Evolutionary conservation across 2,888 invertebrate genomes (phyloP).

Genomic region (Yponomeuta evonymella): DNA sequence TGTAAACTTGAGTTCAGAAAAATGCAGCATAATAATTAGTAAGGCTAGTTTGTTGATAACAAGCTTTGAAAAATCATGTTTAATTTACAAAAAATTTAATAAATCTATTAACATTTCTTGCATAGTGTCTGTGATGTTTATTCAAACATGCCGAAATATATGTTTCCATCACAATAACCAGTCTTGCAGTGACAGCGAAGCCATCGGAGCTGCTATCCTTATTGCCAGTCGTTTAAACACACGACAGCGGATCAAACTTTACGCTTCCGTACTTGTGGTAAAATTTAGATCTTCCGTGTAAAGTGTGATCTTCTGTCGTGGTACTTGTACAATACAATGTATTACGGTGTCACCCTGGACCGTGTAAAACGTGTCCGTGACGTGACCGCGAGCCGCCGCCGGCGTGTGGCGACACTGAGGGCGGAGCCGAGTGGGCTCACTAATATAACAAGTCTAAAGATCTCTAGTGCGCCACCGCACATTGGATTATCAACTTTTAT

Average conservation of each 20-base stretch:
- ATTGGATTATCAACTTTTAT: neutral
- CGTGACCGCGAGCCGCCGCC: neutral
- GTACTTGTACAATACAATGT: neutral
- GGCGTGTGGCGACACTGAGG: neutral
- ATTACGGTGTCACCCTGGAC: neutral
- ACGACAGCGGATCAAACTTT: too few relatives aligned
- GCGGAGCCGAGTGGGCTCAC: neutral
- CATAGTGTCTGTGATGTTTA: too few relatives aligned
- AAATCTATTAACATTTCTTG: too few relatives aligned
- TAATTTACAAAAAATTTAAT: too few relatives aligned
- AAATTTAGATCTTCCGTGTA: too few relatives aligned
- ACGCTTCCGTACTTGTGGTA: too few relatives aligned
- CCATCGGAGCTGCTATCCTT: neutral
- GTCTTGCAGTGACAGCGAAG: neutral
- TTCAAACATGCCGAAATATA: neutral
- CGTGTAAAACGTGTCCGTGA: neutral
- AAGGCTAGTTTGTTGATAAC: neutral
- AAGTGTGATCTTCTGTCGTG: too few relatives aligned
- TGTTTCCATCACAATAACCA: neutral
- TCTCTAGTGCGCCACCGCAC: neutral
- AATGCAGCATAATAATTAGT: neutral
- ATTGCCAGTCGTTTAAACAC: neutral
- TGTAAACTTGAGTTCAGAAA: neutral
- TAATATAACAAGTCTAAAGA: neutral
- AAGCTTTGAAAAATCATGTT: neutral